Conservation (phyloP, 2,888 invertebrate genomes). For the Piscicola geometra region DNA sequence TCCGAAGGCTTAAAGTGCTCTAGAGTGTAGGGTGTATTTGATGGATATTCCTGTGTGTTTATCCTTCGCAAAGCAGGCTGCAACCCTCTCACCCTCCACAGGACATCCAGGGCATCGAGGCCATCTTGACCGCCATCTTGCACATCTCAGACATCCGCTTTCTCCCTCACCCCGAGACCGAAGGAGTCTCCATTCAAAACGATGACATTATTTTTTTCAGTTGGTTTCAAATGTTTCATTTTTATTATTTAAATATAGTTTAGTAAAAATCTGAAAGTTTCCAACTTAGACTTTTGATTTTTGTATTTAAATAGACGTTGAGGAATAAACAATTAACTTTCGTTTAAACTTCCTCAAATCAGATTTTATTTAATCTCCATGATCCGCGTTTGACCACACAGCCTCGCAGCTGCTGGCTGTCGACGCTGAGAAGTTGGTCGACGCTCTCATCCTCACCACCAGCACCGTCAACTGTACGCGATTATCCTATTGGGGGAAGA, state of each 20-base stretch:
- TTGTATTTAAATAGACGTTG: neutral
- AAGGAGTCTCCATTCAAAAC: slow-evolving; percentile 48
- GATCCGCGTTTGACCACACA: too few relatives aligned
- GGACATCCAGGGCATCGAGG: slow-evolving; percentile 50
- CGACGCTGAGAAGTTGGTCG: slow-evolving; percentile 28
- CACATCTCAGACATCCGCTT: slow-evolving; percentile 52
- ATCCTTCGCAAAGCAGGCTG: too few relatives aligned
- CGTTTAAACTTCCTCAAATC: too few relatives aligned
- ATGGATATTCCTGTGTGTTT: too few relatives aligned
- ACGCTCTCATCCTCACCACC: slow-evolving; percentile 32
- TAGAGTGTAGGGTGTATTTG: too few relatives aligned
- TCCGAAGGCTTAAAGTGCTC: too few relatives aligned
- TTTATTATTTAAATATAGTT: too few relatives aligned
- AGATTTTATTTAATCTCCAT: too few relatives aligned
- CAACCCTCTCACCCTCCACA: too few relatives aligned
- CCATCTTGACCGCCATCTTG: slow-evolving; percentile 49
- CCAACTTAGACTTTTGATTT: slow-evolving; percentile 38
- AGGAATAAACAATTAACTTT: neutral
- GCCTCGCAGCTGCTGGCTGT: slow-evolving; percentile 33
- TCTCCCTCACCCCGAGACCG: slow-evolving; percentile 47
- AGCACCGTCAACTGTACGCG: slow-evolving; percentile 34
- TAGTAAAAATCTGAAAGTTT: too few relatives aligned
- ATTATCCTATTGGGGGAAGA: too few relatives aligned
- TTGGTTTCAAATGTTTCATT: too few relatives aligned
- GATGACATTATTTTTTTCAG: slow-evolving; percentile 45